Base-by-base conservation (phyloP, 2,113 vertebrate species). In the Crocuta crocuta region DNA sequence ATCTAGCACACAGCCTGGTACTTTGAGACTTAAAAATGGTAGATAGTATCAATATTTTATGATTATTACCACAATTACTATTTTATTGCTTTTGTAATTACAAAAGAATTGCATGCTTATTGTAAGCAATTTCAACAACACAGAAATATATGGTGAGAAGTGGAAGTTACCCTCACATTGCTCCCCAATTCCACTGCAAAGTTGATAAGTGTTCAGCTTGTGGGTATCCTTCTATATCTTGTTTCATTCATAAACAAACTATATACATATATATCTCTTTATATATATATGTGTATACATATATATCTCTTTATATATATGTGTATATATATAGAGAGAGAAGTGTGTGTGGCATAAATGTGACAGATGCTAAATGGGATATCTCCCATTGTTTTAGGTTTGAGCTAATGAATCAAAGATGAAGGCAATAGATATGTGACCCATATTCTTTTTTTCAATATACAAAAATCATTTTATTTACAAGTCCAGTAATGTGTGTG, bases 11-110 rank as follows among this genome's bases (percentile, higher is more conserved):
- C 11, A 45, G 50, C 23, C 13, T 84, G 39, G 23, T 68, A 48
- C 43, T 74, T 68, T 31, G 58, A 88, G 91, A 95, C 24, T 79
- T 91, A 55, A 80, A 94, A 84, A 81, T 31, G 55, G 5, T 17
- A 84, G 70, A 13, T 81, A 53, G 80, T 48, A 55, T 85, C 70
- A 73, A 79, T 80, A n/a, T 50, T 81, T 68, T 76, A 45, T 65
- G 71, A 33, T 88, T 66, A 71, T 55, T 55, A 55, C 58, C 74
- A 61, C 35, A 19, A 70, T 91, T 70, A 80, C n/a, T 35, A 5
- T 82, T 68, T 74, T 48, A 84, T 58, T 90, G n/a, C 80, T 86
- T 96, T 93, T 74, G 71, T 81, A 93, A 90, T 76, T 86, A 76
- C 31, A 71, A 82, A 19, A 50, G 53, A 24, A 81, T 50, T 61